Evolutionary conservation across 1,140 invertebrate species (phyloP), one percentile per base, ranked within the genome.

Genomic region (Zaprionus gabonicus): DNA sequence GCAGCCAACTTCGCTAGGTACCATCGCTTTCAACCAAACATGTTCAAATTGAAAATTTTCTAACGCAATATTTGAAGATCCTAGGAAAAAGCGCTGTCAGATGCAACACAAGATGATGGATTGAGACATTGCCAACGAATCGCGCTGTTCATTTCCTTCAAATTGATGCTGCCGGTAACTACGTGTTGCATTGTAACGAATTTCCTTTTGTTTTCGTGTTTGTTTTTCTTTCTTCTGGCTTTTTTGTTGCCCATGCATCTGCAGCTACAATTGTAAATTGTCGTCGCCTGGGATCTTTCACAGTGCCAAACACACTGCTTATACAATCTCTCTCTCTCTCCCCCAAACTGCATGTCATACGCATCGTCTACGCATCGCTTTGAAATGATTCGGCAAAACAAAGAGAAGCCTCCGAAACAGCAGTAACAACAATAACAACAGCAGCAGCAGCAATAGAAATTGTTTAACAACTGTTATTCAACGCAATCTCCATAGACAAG

Each of bases 391-490:
- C 56, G 57, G 38, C 65, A 68, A 66, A 69, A 74, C 57, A 49
- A 65, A 57, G 53, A 49, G 28, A 41, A 25, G 34, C 60, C 41
- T 25, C 25, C 38, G 23, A 36, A 41, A 41, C 27, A 38, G 10
- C 38, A 51, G 55, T 38, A 57, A 49, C 36, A 68, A 53, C 34
- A 28, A 31, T 34, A 27, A 23, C n/a, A 53, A 53, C 56, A 53
- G 2, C 23, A 23, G 58, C 55, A 13, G 13, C 36, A 60, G 28
- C 6, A 71, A 76, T 51, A 51, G 49, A 76, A 58, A 82, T 77
- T 60, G 65, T 69, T 73, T 66, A 69, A 78, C 74, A 79, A 71
- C 64, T 62, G 73, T 85, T 84, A 84, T 85, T 67, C 83, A 86
- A 86, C 77, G 58, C 57, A 49, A 34, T 60, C 25, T 67, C 20